Evolutionary conservation across 2,797 vertebrate genomes (phyloP).

Genomic region (Girardinus metallicus): DNA sequence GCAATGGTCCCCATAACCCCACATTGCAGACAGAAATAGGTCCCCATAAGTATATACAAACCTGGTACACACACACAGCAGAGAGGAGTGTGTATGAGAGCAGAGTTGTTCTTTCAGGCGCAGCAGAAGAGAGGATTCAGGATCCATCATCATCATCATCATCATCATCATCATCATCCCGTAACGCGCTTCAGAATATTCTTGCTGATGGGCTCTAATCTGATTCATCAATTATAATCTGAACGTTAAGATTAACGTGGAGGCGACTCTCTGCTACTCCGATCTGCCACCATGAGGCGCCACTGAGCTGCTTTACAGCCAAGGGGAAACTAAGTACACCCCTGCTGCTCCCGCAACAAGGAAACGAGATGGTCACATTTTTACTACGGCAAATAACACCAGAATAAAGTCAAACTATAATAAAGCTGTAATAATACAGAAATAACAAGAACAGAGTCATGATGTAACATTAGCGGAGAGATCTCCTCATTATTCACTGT

Average conservation of each 20-base stretch:
- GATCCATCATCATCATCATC: conserved; percentile 57
- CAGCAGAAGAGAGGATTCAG: conserved; percentile 46
- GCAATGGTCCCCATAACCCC: no score
- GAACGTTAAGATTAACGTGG: not conserved
- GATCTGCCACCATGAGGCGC: conserved; percentile 11
- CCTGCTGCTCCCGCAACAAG: not conserved
- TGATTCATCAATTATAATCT: conserved; percentile 57
- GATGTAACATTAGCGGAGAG: no score
- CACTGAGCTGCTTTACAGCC: conserved; percentile 10
- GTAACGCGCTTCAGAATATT: conserved; percentile 25
- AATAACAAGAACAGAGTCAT: no score
- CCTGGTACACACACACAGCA: not conserved
- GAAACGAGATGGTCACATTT: no score
- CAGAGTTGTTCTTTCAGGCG: conserved; percentile 14
- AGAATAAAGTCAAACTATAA: no score
- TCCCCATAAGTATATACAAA: no score
- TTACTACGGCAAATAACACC: no score
- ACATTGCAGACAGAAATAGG: no score
- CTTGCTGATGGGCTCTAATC: conserved; percentile 32
- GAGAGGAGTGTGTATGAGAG: not conserved
- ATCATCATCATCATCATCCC: conserved; percentile 45
- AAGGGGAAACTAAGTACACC: not conserved
- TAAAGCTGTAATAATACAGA: no score
- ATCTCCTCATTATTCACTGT: no score
- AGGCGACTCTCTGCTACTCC: conserved; percentile 38